Percentiles rank a stretch among this genome's conserved stretches.
These are phyloP conservation scores for Drosophila repletoides DNA, from an alignment of 1,140 invertebrate species.

Conservation along the genomic window DNA sequence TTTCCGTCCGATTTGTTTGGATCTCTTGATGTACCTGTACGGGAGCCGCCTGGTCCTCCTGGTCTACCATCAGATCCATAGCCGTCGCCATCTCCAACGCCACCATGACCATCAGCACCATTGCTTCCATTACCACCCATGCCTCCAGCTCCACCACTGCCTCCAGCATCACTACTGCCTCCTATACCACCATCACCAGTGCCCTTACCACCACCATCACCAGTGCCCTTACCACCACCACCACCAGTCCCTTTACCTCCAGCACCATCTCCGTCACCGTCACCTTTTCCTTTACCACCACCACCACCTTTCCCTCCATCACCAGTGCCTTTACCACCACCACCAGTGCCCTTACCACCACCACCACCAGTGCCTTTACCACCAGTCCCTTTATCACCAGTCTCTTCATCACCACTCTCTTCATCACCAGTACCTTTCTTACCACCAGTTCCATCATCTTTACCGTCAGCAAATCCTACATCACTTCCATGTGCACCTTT, in stretches of 20 bases:
- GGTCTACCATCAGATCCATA: too few species aligned
- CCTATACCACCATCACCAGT: too few species aligned
- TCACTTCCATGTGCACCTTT: neutral
- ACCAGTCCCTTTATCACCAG: neutral
- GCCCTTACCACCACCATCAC: too few species aligned
- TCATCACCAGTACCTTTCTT: neutral
- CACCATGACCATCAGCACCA: too few species aligned
- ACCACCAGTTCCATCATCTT: neutral
- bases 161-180: too few species aligned
- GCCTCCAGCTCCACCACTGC: too few species aligned
- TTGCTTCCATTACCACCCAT: too few species aligned
- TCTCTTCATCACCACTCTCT: neutral
- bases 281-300: neutral
- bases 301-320: neutral
- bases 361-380: neutral
- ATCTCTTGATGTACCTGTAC: neutral
- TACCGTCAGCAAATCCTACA: neutral
- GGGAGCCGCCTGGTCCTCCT: too few species aligned
- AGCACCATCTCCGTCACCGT: neutral
- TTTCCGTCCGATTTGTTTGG: neutral
- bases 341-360: neutral
- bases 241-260: neutral
- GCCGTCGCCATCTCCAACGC: too few species aligned
- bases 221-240: too few species aligned
- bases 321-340: neutral